Percentiles rank a stretch among this genome's conserved stretches.
phyloP scores from a whole-genome alignment of 2,113 vertebrate genomes.

The Vombatus ursinus region DNA sequence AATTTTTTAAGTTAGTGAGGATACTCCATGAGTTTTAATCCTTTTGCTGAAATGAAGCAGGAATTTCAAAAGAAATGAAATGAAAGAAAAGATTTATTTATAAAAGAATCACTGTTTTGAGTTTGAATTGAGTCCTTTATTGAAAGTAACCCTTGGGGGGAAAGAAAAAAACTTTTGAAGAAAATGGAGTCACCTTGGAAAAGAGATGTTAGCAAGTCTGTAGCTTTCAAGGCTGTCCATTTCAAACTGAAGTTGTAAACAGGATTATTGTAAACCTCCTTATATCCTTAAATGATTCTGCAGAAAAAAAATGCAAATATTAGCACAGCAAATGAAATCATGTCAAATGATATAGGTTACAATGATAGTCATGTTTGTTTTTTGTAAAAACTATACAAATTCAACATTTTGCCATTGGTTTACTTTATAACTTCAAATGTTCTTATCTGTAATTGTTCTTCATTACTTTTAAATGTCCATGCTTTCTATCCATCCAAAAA shows the following conservation, averaged over 20 bases:
- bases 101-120: constrained; percentile 68
- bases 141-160: constrained; percentile 54
- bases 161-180: constrained; percentile 58
- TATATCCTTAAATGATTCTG: background rate
- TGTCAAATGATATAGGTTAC: background rate
- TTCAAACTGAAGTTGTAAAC: background rate
- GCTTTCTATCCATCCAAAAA: background rate
- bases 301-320: too few species aligned
- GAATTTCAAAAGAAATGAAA: constrained; percentile 61
- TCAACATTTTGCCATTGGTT: background rate
- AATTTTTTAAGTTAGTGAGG: constrained; percentile 49
- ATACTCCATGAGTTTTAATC: background rate
- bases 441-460: background rate
- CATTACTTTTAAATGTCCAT: background rate
- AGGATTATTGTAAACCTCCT: background rate
- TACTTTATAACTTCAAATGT: background rate
- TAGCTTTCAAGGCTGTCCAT: background rate
- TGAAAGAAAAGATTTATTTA: constrained; percentile 29
- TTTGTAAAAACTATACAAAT: background rate
- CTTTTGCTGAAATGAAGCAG: constrained; percentile 44
- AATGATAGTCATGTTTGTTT: background rate
- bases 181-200: background rate
- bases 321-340: background rate
- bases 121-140: constrained; percentile 53
- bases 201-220: background rate